Evolutionary conservation across 2,888 invertebrate genomes (phyloP), one percentile per base, ranked within the genome.

Genomic region (Liopterus haemorrhoidalis): DNA sequence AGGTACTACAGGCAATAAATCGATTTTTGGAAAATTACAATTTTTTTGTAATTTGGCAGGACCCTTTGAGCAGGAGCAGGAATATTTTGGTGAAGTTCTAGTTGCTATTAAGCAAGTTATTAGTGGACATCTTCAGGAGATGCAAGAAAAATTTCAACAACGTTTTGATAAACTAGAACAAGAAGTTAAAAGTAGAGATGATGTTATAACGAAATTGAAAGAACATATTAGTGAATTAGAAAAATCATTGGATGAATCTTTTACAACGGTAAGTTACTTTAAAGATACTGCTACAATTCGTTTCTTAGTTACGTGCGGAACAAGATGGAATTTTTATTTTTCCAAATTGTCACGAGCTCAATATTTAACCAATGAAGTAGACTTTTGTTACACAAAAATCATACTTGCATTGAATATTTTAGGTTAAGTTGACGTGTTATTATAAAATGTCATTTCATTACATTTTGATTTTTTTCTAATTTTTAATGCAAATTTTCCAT

Each of bases 111-210:
- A 85, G 63, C 82, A 86, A 63, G 82, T 88, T 35, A 84, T 90
- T 67, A 84, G 85, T 66, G 76, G 77, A 15, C 82, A 82, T 64
- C 70, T 82, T 50, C 78, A 78, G 54, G 82, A 82, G 46, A 77
- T 83, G 53, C 81, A 82, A 64, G 77, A 76, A 41, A 81, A 81
- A 63, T 82, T 81, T 65, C 81, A 82, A 60, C 76, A 77, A 54
- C 76, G 85, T 46, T 85, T 87, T 61, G 77, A 80, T 47, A 82
- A 76, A 51, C 70, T 91, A 63, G 86, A 89, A 66, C 75, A 81
- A 49, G 90, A 90, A 68, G 81, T 91, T n/a, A 72, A 78, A 21
- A 81, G 79, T 58, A 75, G 88, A 24, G 89, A 91, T 62, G 83
- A 83, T 59, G 81, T 89, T 48, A 91, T 91, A 57, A 76, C 75